Base-by-base conservation (phyloP, 2,113 vertebrate species). In the Pelvicachromis taeniatus region DNA sequence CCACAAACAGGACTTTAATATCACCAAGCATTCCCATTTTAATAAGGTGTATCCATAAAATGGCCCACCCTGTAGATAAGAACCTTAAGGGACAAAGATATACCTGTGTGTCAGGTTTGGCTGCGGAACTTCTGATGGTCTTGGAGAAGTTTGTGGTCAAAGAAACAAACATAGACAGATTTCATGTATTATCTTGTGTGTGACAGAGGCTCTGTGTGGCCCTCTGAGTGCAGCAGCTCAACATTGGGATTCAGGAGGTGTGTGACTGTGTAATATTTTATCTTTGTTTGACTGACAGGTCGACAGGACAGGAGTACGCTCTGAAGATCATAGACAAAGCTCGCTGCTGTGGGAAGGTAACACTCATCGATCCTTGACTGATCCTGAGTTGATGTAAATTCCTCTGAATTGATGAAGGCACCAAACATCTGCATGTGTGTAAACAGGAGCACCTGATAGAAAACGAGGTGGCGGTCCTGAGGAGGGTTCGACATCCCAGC, bases 311-410 rank as follows among this genome's bases (percentile, higher is more conserved):
- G 92, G 99, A 99, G 92, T 99, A 95, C 90, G 99, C 99, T 2
- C 94, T 99, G 92, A 99, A 99, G 96, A 98, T 99, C 89, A 99
- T 99, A 59, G 98, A 99, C 93, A 99, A 99, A 90, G 97, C 96
- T 93, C 99, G 99, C 80, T 99, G 99, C 94, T 98, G 98, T 81
- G 99, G 99, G 82, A 99, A 99, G 98, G 99, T 99, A 86, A 89
- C 19, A 0, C 12, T 2, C 2, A 50, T 6, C 33, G 17, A 75
- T 1, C 3, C 12, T 26, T 52, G 26, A 75, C 45, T 50, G 9
- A 14, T 16, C 4, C 21, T 26, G 68, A 9, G 26, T 33, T n/a
- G 11, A 52, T 31, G 4, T 52, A 50, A 75, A 1, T 6, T 40
- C 19, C 56, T 63, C 29, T 1, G 42, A 81, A 68, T 2, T n/a